These are phyloP conservation scores for Furcifer pardalis DNA, from an alignment of 2,797 vertebrate genomes.

Conservation along the genomic window DNA sequence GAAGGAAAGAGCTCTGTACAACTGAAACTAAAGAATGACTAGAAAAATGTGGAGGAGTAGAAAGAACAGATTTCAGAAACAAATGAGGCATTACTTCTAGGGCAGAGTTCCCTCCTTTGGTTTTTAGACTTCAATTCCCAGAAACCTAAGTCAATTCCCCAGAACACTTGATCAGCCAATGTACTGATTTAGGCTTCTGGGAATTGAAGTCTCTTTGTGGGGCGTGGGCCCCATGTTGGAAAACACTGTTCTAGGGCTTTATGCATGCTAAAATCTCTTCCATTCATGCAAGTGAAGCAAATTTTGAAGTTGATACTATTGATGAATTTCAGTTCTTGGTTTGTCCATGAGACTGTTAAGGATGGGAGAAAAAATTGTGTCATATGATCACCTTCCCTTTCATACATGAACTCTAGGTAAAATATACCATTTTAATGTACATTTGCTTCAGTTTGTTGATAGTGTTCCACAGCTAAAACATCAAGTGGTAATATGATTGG, in stretches of 20 bases:
- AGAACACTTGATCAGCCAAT: too few relatives aligned
- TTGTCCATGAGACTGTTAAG: constrained; percentile 40
- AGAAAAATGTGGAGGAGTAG: not conserved
- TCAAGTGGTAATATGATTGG: not conserved
- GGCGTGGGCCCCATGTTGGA: too few relatives aligned
- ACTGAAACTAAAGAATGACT: not conserved
- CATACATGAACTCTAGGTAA: not conserved
- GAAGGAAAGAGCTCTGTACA: not conserved
- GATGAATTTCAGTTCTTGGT: constrained; percentile 57
- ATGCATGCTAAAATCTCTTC: constrained; percentile 67
- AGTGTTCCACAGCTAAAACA: not conserved
- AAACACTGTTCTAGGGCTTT: too few relatives aligned
- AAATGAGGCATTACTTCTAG: not conserved
- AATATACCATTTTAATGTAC: not conserved
- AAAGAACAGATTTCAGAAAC: not conserved
- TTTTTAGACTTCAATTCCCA: too few relatives aligned
- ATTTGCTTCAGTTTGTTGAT: not conserved
- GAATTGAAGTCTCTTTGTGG: too few relatives aligned
- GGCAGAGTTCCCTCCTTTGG: too few relatives aligned
- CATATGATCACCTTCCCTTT: constrained; percentile 8
- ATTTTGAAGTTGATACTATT: constrained; percentile 68
- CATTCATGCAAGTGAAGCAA: constrained; percentile 76
- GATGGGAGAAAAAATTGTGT: not conserved
- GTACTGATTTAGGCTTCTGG: too few relatives aligned
- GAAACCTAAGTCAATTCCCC: too few relatives aligned